Conservation (phyloP, 2,888 invertebrate genomes). For the Xanthostigma xanthostigma region DNA sequence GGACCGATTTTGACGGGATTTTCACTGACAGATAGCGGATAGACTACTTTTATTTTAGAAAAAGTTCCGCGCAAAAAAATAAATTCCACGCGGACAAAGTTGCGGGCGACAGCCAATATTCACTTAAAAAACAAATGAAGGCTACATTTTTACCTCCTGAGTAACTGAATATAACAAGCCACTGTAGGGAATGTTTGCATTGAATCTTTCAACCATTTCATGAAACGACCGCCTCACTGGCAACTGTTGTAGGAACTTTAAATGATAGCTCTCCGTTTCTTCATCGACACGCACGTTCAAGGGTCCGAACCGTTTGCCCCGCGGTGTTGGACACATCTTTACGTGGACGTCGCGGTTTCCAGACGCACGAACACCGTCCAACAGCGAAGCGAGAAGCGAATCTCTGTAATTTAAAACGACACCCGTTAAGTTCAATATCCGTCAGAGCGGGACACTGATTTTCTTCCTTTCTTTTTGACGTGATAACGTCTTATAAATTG, state of each 20-base stretch:
- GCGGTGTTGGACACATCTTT: constrained; percentile 66
- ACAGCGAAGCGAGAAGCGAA: constrained; percentile 80
- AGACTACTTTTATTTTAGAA: too few relatives aligned
- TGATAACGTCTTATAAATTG: too few relatives aligned
- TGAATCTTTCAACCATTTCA: constrained; percentile 86
- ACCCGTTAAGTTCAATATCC: not conserved
- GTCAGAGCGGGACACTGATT: too few relatives aligned
- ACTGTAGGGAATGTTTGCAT: constrained; percentile 94
- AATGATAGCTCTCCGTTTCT: constrained; percentile 85
- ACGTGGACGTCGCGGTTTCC: constrained; percentile 96
- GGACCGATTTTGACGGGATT: too few relatives aligned
- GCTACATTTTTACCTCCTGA: constrained; percentile 67
- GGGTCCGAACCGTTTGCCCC: constrained; percentile 81
- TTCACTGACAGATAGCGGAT: too few relatives aligned
- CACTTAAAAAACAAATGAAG: not conserved
- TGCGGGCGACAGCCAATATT: too few relatives aligned
- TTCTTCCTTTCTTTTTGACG: too few relatives aligned
- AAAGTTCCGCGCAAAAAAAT: too few relatives aligned
- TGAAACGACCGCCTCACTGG: constrained; percentile 48
- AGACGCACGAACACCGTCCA: constrained; percentile 93
- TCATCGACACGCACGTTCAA: constrained; percentile 84
- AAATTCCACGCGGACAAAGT: too few relatives aligned
- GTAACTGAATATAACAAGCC: constrained; percentile 92
- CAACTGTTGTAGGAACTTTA: constrained; percentile 58
- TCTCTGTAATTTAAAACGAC: constrained; percentile 47